Evolutionary conservation across 2,797 vertebrate genomes (phyloP).

Genomic region (Aphelocoma californica): DNA sequence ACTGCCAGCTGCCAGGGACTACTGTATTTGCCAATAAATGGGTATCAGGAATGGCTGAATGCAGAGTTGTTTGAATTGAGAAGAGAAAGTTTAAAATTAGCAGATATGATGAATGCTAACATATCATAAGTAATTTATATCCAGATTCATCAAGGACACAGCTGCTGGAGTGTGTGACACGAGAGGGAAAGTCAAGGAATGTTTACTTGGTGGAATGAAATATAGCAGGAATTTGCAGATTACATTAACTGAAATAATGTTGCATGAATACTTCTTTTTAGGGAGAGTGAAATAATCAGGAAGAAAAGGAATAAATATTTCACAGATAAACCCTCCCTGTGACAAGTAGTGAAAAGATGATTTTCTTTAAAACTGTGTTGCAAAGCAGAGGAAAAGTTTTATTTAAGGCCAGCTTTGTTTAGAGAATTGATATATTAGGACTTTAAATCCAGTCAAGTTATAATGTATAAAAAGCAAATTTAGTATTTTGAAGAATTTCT

Average conservation of each 20-base stretch:
- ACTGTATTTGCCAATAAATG: conserved; percentile 18
- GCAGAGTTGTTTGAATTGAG: conserved; percentile 4
- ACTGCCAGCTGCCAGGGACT: conserved; percentile 32
- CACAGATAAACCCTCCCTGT: not conserved
- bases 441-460: not conserved
- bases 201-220: conserved; percentile 37
- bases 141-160: conserved; percentile 42
- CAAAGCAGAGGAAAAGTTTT: not conserved
- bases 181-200: conserved; percentile 29
- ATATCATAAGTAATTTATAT: conserved; percentile 36
- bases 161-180: conserved; percentile 40
- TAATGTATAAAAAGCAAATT: not conserved
- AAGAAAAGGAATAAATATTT: conserved; percentile 18
- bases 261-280: not conserved
- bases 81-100: conserved; percentile 63
- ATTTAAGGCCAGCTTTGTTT: not conserved
- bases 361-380: not conserved
- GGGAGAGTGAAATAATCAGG: not conserved
- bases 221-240: conserved; percentile 20
- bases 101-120: conserved; percentile 42
- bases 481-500: not conserved
- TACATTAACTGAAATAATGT: conserved; percentile 47
- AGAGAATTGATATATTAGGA: not conserved
- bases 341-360: not conserved
- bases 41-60: conserved; percentile 31